Evolutionary conservation across 2,888 invertebrate species (phyloP).

Genomic region (Oscheius onirici): DNA sequence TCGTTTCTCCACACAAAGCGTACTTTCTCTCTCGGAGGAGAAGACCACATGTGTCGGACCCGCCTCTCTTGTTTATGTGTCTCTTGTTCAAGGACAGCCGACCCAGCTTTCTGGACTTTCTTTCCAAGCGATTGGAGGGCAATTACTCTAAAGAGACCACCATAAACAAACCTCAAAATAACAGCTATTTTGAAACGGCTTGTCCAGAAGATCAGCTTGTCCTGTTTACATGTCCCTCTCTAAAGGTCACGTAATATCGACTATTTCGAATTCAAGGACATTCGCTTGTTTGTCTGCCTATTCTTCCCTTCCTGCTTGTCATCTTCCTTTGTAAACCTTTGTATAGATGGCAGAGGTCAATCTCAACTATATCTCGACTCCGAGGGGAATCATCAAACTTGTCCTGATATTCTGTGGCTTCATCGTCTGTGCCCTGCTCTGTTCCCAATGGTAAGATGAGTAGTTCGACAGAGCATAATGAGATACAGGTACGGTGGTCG

Average conservation of each 20-base stretch:
- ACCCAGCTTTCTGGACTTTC: conserved; percentile 4
- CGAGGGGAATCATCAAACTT: conserved; percentile 63
- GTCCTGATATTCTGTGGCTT: conserved; percentile 62
- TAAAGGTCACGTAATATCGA: too few relatives aligned
- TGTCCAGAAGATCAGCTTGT: too few relatives aligned
- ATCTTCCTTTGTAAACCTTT: too few relatives aligned
- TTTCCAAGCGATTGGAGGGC: not conserved
- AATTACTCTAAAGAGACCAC: not conserved
- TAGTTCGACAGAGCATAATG: not conserved
- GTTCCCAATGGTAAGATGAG: conserved; percentile 52
- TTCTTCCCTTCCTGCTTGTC: too few relatives aligned
- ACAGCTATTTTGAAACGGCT: too few relatives aligned
- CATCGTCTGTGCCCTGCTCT: conserved; percentile 67
- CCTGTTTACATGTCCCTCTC: too few relatives aligned
- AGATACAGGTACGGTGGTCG: conserved; percentile 62
- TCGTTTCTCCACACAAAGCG: not conserved
- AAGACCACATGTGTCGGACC: not conserved
- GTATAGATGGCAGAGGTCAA: too few relatives aligned
- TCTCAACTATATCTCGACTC: conserved; percentile 58
- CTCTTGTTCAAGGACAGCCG: conserved; percentile 10
- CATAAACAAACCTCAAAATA: too few relatives aligned
- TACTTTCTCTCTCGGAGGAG: not conserved
- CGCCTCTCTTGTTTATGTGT: conserved; percentile 10
- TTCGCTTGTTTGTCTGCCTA: too few relatives aligned
- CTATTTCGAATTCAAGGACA: too few relatives aligned